Conservation (phyloP, 2,888 invertebrate species). For the Apodemia arnacis region DNA sequence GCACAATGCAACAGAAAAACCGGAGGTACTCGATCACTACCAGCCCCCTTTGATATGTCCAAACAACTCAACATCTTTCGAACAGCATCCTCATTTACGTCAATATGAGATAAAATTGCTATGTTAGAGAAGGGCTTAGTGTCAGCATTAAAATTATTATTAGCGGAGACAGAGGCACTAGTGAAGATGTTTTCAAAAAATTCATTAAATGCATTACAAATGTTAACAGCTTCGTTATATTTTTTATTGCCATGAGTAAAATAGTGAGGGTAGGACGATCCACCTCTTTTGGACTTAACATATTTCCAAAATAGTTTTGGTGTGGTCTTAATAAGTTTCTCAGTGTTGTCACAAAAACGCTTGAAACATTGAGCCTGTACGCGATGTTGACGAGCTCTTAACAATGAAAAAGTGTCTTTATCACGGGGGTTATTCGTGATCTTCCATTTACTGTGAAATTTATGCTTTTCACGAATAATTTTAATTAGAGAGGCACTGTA, state of each 20-base stretch:
- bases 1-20: background rate
- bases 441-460: background rate
- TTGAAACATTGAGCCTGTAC: too few relatives aligned
- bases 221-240: background rate
- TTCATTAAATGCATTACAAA: background rate
- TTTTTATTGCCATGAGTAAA: background rate
- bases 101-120: too few relatives aligned
- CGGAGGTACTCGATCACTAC: constrained; percentile 3
- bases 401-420: too few relatives aligned
- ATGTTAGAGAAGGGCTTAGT: too few relatives aligned
- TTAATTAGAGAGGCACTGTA: background rate
- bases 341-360: background rate
- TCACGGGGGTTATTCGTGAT: background rate
- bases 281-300: constrained; percentile 29
- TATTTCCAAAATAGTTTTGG: constrained; percentile 30
- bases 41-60: background rate
- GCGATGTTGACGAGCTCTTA: too few relatives aligned
- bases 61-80: too few relatives aligned
- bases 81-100: too few relatives aligned
- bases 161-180: background rate
- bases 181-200: constrained; percentile 6
- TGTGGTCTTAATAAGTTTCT: background rate
- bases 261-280: background rate
- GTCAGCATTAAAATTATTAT: too few relatives aligned
- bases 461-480: background rate